These are phyloP conservation scores for Columbina picui DNA, from an alignment of 2,113 vertebrate genomes.

Conservation along the genomic window DNA sequence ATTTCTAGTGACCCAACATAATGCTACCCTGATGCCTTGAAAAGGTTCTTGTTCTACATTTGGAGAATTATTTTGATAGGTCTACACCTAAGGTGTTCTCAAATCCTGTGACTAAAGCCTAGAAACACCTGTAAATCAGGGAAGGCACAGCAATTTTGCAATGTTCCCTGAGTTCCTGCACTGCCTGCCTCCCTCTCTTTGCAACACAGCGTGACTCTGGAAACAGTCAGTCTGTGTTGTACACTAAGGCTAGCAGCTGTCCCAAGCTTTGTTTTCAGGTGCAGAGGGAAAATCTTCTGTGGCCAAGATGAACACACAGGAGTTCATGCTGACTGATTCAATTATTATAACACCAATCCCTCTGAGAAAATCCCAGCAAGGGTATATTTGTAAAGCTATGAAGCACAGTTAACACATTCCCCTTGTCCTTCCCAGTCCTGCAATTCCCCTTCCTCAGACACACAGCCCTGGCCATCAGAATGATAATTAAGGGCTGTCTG, in stretches of 20 bases:
- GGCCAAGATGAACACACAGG: neutral
- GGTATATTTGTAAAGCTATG: neutral
- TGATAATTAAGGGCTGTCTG: neutral
- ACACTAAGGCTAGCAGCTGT: neutral
- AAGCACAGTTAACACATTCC: neutral
- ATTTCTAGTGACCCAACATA: neutral
- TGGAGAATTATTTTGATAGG: neutral
- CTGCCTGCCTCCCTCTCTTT: neutral
- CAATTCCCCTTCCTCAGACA: neutral
- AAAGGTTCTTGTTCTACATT: fast-evolving
- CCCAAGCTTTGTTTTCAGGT: neutral
- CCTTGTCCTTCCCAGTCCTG: neutral
- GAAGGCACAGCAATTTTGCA: neutral
- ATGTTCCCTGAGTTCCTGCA: neutral
- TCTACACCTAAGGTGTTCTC: neutral
- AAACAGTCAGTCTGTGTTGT: neutral
- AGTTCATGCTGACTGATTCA: constrained; percentile 4
- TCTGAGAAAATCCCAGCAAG: neutral
- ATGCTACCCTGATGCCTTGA: neutral
- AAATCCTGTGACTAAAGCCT: neutral
- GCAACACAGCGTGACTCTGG: neutral
- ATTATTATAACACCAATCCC: neutral
- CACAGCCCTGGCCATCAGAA: neutral
- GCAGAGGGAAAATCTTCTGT: neutral
- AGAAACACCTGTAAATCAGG: neutral